Percentiles rank a stretch among this genome's conserved stretches.
Evolutionary conservation across 2,888 invertebrate genomes (phyloP).

Genomic region (Hydropsyche betteni): DNA sequence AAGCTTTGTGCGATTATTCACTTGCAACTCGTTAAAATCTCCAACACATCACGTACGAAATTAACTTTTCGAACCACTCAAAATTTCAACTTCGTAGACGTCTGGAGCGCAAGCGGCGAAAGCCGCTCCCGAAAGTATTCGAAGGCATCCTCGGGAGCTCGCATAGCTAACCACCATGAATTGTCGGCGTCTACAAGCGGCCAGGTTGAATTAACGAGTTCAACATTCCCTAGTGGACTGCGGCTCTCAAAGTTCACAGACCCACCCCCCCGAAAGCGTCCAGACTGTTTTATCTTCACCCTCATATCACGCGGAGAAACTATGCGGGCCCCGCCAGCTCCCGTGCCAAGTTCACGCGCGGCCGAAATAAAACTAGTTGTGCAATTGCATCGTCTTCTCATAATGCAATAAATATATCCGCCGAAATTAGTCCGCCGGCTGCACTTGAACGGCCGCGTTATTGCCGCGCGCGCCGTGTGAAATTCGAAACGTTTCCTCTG

Average conservation of each 20-base stretch:
- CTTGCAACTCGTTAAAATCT: no score
- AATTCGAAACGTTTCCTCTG: background rate
- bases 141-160: no score
- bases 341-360: conserved; percentile 12
- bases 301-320: no score
- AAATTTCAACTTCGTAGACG: no score
- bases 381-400: conserved; percentile 9
- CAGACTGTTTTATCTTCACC: no score
- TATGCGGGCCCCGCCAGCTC: background rate
- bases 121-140: background rate
- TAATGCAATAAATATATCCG: background rate
- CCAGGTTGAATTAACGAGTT: conserved; percentile 18
- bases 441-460: background rate
- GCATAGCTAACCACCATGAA: no score
- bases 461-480: background rate
- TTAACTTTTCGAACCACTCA: no score
- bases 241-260: background rate
- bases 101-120: background rate
- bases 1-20: no score
- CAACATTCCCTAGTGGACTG: background rate
- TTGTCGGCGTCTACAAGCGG: background rate
- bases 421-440: no score
- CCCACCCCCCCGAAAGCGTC: background rate
- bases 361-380: conserved; percentile 20
- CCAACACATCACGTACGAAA: no score